Conservation (phyloP, 1,140 invertebrate species). For the Drosophila nannoptera region DNA sequence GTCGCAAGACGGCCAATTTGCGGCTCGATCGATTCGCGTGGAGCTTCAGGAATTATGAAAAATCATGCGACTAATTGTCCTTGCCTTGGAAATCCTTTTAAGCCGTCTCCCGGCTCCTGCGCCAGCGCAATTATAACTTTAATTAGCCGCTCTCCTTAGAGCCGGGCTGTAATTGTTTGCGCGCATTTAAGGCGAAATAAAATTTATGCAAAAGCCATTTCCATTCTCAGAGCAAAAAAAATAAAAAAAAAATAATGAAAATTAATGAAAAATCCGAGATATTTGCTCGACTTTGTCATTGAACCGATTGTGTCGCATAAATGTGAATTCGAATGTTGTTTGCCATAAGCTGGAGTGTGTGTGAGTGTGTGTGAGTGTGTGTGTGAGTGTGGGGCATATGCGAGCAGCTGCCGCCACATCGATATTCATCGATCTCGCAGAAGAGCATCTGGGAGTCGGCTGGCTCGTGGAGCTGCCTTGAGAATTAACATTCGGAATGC, state of each 20-base stretch:
- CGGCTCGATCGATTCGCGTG: conserved; percentile 30
- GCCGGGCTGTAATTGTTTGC: conserved; percentile 57
- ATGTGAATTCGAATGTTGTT: conserved; percentile 67
- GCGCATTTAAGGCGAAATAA: conserved; percentile 60
- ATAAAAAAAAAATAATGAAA: neutral
- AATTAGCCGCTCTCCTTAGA: conserved; percentile 38
- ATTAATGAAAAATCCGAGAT: conserved; percentile 33
- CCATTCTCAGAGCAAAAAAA: conserved; percentile 31
- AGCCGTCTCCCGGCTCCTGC: conserved; percentile 14
- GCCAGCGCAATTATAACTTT: conserved; percentile 25
- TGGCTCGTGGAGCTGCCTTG: conserved; percentile 43
- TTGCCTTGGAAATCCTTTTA: conserved; percentile 52
- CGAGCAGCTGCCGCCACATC: neutral
- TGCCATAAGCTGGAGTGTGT: neutral
- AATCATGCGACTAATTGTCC: conserved; percentile 66
- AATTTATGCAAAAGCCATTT: conserved; percentile 70
- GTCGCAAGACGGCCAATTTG: conserved; percentile 62
- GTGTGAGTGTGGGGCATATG: neutral
- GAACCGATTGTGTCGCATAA: conserved; percentile 54
- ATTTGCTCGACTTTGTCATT: conserved; percentile 69
- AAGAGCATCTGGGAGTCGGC: conserved; percentile 13
- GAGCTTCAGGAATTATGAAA: conserved; percentile 66
- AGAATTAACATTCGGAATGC: conserved; percentile 77
- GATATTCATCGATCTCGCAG: too few species aligned
- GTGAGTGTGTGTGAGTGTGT: neutral